Evolutionary conservation across 2,113 vertebrate species (phyloP).

Genomic region (Illadopsis cleaveri): DNA sequence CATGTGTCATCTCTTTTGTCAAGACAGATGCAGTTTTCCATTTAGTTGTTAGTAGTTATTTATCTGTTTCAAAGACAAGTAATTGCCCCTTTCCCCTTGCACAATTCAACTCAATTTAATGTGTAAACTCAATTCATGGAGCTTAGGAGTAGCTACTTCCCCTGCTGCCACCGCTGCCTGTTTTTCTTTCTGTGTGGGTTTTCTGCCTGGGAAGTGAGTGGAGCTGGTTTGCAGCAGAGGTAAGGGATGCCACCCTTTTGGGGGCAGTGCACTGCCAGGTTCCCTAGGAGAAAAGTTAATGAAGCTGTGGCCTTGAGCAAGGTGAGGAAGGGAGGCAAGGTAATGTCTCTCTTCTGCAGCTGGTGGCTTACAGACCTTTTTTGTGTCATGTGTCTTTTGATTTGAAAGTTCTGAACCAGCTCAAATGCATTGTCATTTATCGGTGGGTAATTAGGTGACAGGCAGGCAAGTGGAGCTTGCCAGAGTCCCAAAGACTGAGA

Average conservation of each 20-base stretch:
- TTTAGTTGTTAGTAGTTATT: neutral
- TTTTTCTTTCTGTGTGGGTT: neutral
- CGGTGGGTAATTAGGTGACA: conserved; percentile 15
- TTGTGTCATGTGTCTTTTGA: neutral
- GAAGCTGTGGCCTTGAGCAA: neutral
- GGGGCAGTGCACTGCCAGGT: neutral
- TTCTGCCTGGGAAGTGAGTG: neutral
- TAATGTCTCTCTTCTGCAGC: neutral
- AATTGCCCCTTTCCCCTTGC: neutral
- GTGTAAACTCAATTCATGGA: neutral
- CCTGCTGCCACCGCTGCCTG: neutral
- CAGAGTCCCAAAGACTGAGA: neutral
- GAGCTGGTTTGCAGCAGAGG: neutral
- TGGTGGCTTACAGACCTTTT: neutral
- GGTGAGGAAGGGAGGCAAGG: neutral
- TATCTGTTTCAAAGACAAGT: neutral
- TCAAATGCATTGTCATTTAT: neutral
- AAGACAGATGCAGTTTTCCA: neutral
- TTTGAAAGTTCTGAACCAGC: neutral
- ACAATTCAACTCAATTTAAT: neutral
- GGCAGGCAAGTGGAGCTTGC: neutral
- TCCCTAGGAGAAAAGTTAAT: neutral
- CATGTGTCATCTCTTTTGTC: neutral
- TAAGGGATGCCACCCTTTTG: neutral
- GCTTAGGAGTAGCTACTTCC: neutral